These are phyloP conservation scores for Tipula lateralis DNA, from an alignment of 2,888 invertebrate genomes.

Conservation along the genomic window DNA sequence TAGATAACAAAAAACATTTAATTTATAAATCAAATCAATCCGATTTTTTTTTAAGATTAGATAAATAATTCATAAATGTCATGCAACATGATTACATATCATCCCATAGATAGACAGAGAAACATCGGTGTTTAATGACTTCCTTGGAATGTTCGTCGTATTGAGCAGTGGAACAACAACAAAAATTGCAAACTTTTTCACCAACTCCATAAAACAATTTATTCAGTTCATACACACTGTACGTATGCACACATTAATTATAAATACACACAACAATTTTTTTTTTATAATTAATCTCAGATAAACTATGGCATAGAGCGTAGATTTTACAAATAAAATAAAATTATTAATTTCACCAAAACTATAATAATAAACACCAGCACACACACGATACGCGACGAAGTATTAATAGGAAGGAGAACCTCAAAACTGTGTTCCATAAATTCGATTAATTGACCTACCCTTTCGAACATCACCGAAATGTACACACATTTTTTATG, in stretches of 20 bases:
- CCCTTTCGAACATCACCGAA: slow-evolving; percentile 1
- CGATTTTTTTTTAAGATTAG: not conserved
- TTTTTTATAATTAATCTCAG: not conserved
- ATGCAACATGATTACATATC: not conserved
- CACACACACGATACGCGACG: not conserved
- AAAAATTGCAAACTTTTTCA: not conserved
- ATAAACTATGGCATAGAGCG: not conserved
- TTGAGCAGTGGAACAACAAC: not conserved
- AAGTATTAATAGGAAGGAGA: not conserved
- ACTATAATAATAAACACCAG: not conserved
- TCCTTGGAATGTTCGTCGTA: not conserved
- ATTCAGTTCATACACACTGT: not conserved
- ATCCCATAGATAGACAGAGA: not conserved
- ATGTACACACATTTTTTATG: not conserved
- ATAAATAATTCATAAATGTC: not conserved
- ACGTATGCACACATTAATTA: not conserved
- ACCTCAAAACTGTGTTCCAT: not conserved
- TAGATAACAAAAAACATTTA: not conserved
- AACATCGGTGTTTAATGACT: not conserved
- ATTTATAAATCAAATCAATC: not conserved
- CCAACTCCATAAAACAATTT: not conserved
- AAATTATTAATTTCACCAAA: not conserved
- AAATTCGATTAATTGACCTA: not conserved
- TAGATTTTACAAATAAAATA: not conserved
- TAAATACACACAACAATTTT: not conserved